Percentiles rank a stretch among this genome's conserved stretches.
Evolutionary conservation across 2,888 invertebrate species (phyloP).

Genomic region (Teinopalpus imperialis): DNA sequence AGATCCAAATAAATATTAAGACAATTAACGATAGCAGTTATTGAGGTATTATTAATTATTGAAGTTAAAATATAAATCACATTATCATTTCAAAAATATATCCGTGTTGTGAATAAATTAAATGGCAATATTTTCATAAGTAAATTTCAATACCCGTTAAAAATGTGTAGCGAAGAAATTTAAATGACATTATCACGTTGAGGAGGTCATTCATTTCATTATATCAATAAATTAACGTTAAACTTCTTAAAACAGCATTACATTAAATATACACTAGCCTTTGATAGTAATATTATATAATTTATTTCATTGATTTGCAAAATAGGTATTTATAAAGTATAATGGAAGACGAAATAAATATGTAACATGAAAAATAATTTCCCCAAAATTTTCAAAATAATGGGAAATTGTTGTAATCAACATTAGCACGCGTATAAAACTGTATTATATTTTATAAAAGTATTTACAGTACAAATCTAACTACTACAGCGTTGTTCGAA

Average conservation of each 20-base stretch:
- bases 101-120: too few relatives aligned
- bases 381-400: conserved; percentile 38
- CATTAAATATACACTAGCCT: conserved; percentile 34
- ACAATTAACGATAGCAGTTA: too few relatives aligned
- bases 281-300: conserved; percentile 27
- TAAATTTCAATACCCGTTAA: too few relatives aligned
- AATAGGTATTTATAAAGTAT: conserved; percentile 31
- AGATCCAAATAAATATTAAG: too few relatives aligned
- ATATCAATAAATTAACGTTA: conserved; percentile 24
- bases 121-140: too few relatives aligned
- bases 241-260: conserved; percentile 8
- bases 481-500: conserved; percentile 60
- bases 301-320: conserved; percentile 6
- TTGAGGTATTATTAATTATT: too few relatives aligned
- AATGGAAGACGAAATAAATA: conserved; percentile 69
- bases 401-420: conserved; percentile 43
- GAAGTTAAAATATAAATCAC: background rate
- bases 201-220: background rate
- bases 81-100: too few relatives aligned
- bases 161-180: too few relatives aligned
- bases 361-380: conserved; percentile 42
- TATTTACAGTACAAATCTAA: conserved; percentile 68
- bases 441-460: conserved; percentile 53
- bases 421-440: conserved; percentile 66
- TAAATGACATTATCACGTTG: conserved; percentile 2